Conservation (phyloP, 2,113 vertebrate species). For the Pedetes capensis region DNA sequence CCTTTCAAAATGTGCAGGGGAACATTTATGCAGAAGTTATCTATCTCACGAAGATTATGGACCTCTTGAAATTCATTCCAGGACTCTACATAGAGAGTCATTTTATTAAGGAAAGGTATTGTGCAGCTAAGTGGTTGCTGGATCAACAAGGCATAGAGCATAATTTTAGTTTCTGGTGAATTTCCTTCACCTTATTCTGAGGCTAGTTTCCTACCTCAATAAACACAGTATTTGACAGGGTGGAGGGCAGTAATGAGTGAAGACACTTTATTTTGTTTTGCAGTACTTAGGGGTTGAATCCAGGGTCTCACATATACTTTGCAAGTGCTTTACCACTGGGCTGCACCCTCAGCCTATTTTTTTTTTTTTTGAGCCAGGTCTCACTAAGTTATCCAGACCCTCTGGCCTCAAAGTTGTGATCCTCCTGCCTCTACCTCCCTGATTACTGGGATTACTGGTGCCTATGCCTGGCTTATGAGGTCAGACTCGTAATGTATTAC, state of each 20-base stretch:
- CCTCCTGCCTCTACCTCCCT: no score
- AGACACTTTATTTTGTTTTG: no score
- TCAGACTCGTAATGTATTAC: not conserved
- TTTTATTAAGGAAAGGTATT: not conserved
- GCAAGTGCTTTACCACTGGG: no score
- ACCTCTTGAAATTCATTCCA: not conserved
- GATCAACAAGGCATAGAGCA: rapidly evolving
- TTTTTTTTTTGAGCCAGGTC: no score
- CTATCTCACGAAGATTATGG: not conserved
- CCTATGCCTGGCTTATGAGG: no score
- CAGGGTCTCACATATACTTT: no score
- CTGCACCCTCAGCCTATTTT: no score
- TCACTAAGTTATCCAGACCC: no score
- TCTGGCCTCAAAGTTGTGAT: no score
- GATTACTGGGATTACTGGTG: no score
- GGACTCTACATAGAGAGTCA: not conserved
- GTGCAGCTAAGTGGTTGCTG: not conserved
- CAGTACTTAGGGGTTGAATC: no score
- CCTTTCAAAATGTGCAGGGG: not conserved
- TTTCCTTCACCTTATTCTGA: not conserved
- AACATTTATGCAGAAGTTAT: not conserved
- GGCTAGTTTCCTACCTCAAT: not conserved
- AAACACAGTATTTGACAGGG: not conserved
- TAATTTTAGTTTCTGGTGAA: not conserved
- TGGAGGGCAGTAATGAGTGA: not conserved